Evolutionary conservation across 2,113 vertebrate species (phyloP), one percentile per base, ranked within the genome.

Genomic region (Telmatochromis sp.): DNA sequence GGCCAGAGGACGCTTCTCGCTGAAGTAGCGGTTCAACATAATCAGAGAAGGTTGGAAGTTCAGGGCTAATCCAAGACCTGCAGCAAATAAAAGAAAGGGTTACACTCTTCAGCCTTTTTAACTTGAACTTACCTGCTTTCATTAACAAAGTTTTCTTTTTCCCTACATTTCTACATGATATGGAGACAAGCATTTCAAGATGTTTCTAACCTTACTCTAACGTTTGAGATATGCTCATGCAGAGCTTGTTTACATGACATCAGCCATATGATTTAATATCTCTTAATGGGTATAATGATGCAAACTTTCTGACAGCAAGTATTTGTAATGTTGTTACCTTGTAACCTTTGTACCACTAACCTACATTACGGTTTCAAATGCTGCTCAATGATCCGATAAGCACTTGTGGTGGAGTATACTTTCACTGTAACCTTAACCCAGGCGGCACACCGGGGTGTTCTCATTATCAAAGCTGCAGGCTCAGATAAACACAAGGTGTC

Each of bases 21-120:
- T 98, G 92, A 99, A 99, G 96, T 99, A 99, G 6, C 97, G 96
- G 93, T 99, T 99, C 78, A 99, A 95, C 98, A 99, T 99, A 89
- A 99, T 99, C 63, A 99, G 97, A 0, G 98, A 98, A 3, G 98
- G 98, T 94, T 99, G 98, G 91, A 99, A 99, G 93, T 99, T 99
- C 80, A 99, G 95, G 1, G 98, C 97, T 89, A 99, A 92, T 12
- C 98, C 98, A 96, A 99, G 89, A 95, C 98, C 98, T 99, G 93
- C 10, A 58, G 82, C 21, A 63, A 23, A 88, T 13, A 3, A 80
- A 51, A 47, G 6, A 37, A 51, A 51, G 31, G 28, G 10, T n/a
- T 28, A 19, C 21, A 51, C 4, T 68, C 19, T 28, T 73, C 19
- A 19, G 35, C 33, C 42, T 5, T 49, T 78, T 78, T 19, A 49